Evolutionary conservation across 2,113 vertebrate species (phyloP), one percentile per base, ranked within the genome.

Genomic region (Phyllopteryx taeniolatus): DNA sequence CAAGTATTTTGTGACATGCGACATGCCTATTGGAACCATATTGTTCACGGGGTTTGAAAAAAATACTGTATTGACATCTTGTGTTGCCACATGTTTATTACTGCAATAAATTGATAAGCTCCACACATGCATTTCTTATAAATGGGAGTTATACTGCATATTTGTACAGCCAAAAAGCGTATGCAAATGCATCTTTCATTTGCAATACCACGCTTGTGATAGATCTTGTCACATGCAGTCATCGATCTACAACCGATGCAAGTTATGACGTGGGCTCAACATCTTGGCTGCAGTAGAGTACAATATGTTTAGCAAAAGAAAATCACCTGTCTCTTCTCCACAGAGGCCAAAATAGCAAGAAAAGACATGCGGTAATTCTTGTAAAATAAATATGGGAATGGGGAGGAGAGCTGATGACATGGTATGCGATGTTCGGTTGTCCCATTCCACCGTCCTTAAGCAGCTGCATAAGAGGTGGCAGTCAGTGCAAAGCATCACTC

Each of bases 61-160:
- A 56, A 20, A 79, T 80, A 84, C 43, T 59, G 31, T 81, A 86
- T 35, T 56, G 22, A 79, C 73, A 78, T 68, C 69, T 61, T 81
- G 70, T 91, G 74, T 87, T 87, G 79, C 81, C 87, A 79, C 76
- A 85, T 70, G 75, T 86, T 81, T 83, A 82, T 88, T 85, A 87
- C 82, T 90, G 87, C 88, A 93, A 92, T 93, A 91, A 93, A 92
- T 85, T 84, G 1, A 84, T 78, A 72, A 79, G 83, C 75, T 91
- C 73, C 71, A 80, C 89, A 82, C 75, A 82, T 59, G 46, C 81
- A 57, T 73, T 80, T 27, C 60, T 77, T 72, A 68, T 65, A 20
- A 22, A 68, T 76, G 70, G 12, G 12, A 31, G 65, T 7, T 33
- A 19, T 78, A 3, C 4, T 51, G 4, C 66, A 67, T 77, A 61